phyloP scores from a whole-genome alignment of 2,888 invertebrate genomes.

The Tolmerus cingulatus region DNA sequence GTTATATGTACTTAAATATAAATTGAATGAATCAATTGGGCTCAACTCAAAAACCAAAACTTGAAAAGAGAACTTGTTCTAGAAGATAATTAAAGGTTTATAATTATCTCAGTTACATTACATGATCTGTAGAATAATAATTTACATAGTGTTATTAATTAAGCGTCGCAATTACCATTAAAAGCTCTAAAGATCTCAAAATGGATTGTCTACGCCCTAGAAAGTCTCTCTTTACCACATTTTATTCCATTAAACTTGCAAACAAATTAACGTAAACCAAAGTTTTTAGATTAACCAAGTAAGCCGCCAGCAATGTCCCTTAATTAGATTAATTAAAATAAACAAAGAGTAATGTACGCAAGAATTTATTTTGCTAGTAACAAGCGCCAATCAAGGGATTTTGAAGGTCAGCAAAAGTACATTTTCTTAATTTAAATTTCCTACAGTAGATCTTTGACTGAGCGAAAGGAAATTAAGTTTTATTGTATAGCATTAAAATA shows the following conservation, averaged over 20 bases:
- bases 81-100: not conserved
- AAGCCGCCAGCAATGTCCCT: not conserved
- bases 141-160: not conserved
- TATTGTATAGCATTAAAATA: not conserved
- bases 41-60: not conserved
- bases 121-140: not conserved
- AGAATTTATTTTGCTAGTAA: not conserved
- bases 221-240: not conserved
- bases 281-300: not conserved
- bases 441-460: not conserved
- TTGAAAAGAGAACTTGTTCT: not conserved
- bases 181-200: not conserved
- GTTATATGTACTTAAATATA: not conserved
- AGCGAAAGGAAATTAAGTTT: not conserved
- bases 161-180: not conserved
- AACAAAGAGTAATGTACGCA: not conserved
- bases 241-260: not conserved
- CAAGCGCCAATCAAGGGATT: not conserved
- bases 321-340: not conserved
- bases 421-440: not conserved
- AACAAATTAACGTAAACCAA: constrained; percentile 1
- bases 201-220: not conserved
- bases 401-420: not conserved
- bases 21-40: not conserved
- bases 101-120: not conserved